Evolutionary conservation across 2,113 vertebrate genomes (phyloP).

Genomic region (Pachycephala philippinensis): DNA sequence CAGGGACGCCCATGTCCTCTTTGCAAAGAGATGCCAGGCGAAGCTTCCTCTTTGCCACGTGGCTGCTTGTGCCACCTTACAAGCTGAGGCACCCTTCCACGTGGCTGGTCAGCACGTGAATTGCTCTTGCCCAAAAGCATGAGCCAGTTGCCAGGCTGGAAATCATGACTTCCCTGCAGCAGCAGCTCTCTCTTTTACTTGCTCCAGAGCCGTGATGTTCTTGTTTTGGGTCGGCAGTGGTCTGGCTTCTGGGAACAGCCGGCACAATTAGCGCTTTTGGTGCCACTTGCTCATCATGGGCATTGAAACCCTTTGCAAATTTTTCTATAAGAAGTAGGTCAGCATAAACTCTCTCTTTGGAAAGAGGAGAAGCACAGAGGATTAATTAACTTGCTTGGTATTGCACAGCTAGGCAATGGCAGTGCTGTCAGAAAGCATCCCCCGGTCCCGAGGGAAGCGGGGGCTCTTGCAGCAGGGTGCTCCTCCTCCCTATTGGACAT

Average conservation of each 20-base stretch:
- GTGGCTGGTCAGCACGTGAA: neutral
- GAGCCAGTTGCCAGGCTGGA: neutral
- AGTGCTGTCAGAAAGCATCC: neutral
- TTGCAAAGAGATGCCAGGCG: neutral
- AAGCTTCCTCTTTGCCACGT: neutral
- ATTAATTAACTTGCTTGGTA: conserved; percentile 10
- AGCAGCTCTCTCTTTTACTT: neutral
- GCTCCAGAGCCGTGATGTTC: neutral
- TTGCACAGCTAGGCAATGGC: neutral
- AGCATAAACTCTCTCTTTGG: neutral
- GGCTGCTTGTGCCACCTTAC: neutral
- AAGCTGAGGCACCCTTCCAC: neutral
- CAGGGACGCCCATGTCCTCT: neutral
- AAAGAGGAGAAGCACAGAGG: neutral
- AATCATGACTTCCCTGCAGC: neutral
- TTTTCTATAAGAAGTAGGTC: conserved; percentile 20
- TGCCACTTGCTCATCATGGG: neutral
- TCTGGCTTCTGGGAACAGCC: neutral
- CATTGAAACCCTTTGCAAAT: neutral
- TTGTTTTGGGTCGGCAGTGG: neutral
- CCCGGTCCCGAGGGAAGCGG: accelerated
- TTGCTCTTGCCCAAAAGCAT: neutral
- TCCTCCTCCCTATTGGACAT: neutral
- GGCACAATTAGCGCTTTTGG: neutral
- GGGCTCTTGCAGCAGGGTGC: neutral